phyloP scores from a whole-genome alignment of 2,888 invertebrate genomes.

The Lacanobia oleracea region DNA sequence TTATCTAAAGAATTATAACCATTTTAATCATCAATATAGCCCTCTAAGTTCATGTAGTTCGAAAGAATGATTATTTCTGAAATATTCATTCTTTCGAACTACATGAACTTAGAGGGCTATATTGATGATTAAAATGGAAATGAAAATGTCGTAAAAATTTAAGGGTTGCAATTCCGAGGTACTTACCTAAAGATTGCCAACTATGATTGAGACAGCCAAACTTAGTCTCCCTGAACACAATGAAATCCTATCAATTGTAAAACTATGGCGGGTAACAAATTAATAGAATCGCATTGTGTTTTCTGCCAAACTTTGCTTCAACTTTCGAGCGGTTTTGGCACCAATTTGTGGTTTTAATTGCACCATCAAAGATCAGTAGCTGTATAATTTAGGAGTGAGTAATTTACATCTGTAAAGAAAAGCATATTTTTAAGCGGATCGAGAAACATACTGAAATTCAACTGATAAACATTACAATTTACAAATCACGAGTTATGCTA shows the following conservation, averaged over 20 bases:
- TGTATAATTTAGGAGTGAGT: conserved; percentile 11
- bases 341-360: conserved; percentile 37
- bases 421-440: neutral
- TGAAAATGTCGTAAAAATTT: neutral
- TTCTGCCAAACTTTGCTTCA: conserved; percentile 39
- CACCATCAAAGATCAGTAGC: conserved; percentile 30
- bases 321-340: conserved; percentile 50
- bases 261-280: conserved; percentile 15
- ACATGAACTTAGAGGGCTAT: too few relatives aligned
- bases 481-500: too few relatives aligned
- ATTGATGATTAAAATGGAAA: too few relatives aligned
- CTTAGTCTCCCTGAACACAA: conserved; percentile 24
- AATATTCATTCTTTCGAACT: too few relatives aligned
- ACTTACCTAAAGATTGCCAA: neutral
- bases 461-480: too few relatives aligned
- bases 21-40: too few relatives aligned
- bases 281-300: conserved; percentile 48
- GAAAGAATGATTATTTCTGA: too few relatives aligned
- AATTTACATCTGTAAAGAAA: conserved; percentile 32
- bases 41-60: too few relatives aligned
- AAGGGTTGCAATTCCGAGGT: neutral
- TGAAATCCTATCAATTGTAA: conserved; percentile 39
- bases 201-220: neutral
- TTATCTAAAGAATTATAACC: too few relatives aligned
- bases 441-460: neutral